phyloP scores from a whole-genome alignment of 2,113 vertebrate species.

The Sakesphorus luctuosus region DNA sequence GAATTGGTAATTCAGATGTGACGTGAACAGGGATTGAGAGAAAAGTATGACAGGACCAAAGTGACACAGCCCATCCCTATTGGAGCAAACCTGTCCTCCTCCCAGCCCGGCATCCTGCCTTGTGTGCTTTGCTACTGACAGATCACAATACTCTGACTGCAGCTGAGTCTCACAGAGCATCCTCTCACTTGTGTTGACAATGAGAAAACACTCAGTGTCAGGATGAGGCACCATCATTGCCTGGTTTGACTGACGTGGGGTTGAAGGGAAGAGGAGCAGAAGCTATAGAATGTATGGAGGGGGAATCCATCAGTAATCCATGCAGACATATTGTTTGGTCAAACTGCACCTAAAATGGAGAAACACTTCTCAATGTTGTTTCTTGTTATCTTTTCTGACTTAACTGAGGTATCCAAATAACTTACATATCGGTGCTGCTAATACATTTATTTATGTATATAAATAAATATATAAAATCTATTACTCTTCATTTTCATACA shows the following conservation, averaged over 20 bases:
- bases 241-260: background rate
- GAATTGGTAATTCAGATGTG: too few relatives aligned
- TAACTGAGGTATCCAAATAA: background rate
- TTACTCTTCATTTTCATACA: background rate
- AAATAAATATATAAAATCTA: background rate
- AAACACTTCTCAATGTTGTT: background rate
- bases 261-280: background rate
- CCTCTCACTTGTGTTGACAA: background rate
- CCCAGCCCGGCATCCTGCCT: background rate
- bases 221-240: background rate
- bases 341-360: background rate
- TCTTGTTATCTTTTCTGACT: background rate
- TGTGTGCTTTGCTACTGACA: accelerated
- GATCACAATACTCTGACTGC: accelerated
- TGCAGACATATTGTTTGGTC: background rate
- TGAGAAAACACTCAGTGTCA: background rate
- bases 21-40: accelerated
- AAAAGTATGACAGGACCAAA: background rate
- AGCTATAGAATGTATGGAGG: background rate
- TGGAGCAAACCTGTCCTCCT: background rate
- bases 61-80: background rate
- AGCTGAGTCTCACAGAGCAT: background rate
- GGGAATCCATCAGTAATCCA: background rate
- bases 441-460: background rate
- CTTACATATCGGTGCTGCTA: background rate